Percentiles rank a stretch among this genome's conserved stretches.
Evolutionary conservation across 1,140 invertebrate species (phyloP).

Genomic region (Cepaea nemoralis): DNA sequence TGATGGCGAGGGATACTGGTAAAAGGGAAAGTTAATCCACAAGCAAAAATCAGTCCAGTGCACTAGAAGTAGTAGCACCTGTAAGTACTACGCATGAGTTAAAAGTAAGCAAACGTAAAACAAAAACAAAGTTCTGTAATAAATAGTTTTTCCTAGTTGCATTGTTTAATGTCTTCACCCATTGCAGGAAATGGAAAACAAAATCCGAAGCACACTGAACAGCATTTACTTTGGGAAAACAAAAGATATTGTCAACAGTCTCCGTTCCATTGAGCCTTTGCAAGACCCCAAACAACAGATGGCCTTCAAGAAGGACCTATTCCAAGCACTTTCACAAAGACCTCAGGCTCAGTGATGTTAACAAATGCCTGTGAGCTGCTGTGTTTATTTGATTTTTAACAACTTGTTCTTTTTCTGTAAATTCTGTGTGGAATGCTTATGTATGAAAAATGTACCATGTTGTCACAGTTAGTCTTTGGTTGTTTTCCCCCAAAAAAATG

Average conservation of each 20-base stretch:
- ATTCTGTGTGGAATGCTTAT: neutral
- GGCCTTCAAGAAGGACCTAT: constrained; percentile 86
- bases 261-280: constrained; percentile 88
- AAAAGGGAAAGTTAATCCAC: no score
- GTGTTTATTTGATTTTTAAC: neutral
- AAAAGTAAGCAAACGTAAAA: no score
- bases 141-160: no score
- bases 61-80: no score
- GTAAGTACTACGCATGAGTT: no score
- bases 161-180: no score
- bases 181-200: constrained; percentile 97
- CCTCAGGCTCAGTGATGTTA: constrained; percentile 44
- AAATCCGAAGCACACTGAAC: constrained; percentile 97
- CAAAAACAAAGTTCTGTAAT: no score
- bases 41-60: no score
- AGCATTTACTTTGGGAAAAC: constrained; percentile 99
- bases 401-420: no score
- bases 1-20: no score
- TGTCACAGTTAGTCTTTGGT: neutral
- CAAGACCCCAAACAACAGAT: constrained; percentile 86
- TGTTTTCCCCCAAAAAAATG: no score
- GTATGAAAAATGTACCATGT: neutral
- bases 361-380: neutral
- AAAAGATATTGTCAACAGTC: constrained; percentile 97
- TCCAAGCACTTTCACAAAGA: constrained; percentile 39